These are phyloP conservation scores for Coracopsis vasa DNA, from an alignment of 2,113 vertebrate genomes.

Conservation along the genomic window DNA sequence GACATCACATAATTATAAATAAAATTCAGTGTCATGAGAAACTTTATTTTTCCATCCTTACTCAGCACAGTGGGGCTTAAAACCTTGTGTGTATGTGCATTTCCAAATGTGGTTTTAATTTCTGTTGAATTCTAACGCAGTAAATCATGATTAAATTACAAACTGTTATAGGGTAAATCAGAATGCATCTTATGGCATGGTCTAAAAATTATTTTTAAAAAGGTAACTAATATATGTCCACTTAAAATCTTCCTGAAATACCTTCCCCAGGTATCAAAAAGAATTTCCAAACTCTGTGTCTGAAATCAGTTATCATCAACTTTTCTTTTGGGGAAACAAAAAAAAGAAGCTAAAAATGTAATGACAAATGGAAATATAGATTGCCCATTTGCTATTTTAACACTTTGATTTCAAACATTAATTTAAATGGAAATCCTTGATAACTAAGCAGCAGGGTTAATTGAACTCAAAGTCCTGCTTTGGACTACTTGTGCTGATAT, in stretches of 20 bases:
- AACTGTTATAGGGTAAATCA: not conserved
- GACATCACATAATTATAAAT: not conserved
- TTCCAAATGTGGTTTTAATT: not conserved
- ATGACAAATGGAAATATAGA: not conserved
- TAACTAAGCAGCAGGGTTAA: not conserved
- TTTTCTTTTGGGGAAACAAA: rapidly evolving
- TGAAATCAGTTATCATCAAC: not conserved
- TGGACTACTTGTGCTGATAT: not conserved
- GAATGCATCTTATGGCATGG: not conserved
- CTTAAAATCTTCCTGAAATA: not conserved
- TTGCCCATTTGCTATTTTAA: not conserved
- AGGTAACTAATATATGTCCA: not conserved
- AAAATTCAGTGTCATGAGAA: not conserved
- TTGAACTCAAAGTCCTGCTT: not conserved
- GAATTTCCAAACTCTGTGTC: not conserved
- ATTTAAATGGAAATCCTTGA: not conserved
- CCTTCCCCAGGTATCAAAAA: not conserved
- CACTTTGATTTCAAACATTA: not conserved
- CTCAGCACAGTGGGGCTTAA: not conserved
- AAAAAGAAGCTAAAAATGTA: not conserved
- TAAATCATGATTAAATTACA: not conserved
- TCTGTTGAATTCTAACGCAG: not conserved
- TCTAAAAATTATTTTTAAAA: not conserved
- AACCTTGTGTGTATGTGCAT: not conserved
- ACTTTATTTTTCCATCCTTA: not conserved